phyloP scores from a whole-genome alignment of 2,797 vertebrate species.

The Nasua narica region DNA sequence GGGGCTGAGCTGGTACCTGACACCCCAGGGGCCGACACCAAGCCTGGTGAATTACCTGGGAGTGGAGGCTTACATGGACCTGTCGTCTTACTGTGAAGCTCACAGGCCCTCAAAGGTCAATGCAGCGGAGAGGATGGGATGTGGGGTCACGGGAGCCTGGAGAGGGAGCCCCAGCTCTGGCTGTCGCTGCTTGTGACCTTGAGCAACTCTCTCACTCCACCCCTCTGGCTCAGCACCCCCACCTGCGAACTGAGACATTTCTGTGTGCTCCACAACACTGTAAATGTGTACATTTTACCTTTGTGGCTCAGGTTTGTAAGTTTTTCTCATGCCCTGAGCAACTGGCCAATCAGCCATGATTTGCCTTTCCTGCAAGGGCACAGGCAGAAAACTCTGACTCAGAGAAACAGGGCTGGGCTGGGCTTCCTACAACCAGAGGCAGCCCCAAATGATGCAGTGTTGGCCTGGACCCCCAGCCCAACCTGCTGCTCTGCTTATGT shows the following conservation, averaged over 20 bases:
- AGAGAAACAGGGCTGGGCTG: not conserved
- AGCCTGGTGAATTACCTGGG: not conserved
- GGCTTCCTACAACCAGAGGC: not conserved
- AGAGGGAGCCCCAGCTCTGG: not conserved
- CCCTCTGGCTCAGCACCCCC: not conserved
- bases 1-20: not conserved
- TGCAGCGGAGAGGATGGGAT: not conserved
- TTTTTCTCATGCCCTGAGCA: not conserved
- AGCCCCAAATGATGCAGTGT: not conserved
- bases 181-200: not conserved
- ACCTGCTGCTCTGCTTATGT: not conserved
- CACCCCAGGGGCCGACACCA: not conserved
- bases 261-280: not conserved
- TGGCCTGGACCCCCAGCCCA: not conserved
- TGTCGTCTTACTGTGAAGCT: not conserved
- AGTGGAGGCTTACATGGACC: not conserved
- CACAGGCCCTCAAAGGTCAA: not conserved
- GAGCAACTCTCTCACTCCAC: not conserved
- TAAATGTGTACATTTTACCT: not conserved
- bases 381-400: not conserved
- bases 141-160: not conserved
- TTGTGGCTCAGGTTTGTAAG: not conserved
- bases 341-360: not conserved
- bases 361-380: conserved; percentile 10
- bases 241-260: not conserved